Conservation (phyloP, 2,888 invertebrate genomes). For the Agrotis exclamationis region DNA sequence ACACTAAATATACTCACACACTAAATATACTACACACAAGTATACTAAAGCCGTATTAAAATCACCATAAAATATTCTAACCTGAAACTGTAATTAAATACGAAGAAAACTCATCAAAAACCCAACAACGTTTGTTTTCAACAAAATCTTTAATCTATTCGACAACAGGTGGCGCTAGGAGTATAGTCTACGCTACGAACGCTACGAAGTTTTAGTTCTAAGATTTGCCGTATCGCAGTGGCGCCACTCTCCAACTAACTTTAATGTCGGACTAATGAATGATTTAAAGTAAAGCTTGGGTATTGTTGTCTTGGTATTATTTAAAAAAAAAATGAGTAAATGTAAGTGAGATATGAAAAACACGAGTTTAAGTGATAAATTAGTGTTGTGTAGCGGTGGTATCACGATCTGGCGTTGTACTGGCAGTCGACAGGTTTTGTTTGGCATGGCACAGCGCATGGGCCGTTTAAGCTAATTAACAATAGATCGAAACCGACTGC, state of each 20-base stretch:
- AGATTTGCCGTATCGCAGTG: conserved; percentile 66
- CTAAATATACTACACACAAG: too few species aligned
- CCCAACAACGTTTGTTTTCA: conserved; percentile 3
- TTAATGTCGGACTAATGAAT: neutral
- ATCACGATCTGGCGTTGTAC: conserved; percentile 54
- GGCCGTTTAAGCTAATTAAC: conserved; percentile 91
- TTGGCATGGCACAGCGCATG: conserved; percentile 82
- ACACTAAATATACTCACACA: too few species aligned
- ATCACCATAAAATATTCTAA: neutral
- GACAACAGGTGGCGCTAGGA: conserved; percentile 84
- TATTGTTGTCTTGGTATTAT: neutral
- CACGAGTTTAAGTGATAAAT: conserved; percentile 19
- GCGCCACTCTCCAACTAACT: conserved; percentile 68
- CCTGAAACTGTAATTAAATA: neutral
- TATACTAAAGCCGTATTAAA: neutral
- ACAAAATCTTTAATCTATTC: conserved; percentile 77
- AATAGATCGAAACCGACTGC: conserved; percentile 90
- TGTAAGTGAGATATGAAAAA: conserved; percentile 10
- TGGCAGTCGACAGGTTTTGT: conserved; percentile 69
- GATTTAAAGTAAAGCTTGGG: neutral
- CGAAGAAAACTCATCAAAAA: neutral
- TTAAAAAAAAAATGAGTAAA: neutral
- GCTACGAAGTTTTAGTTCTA: conserved; percentile 71
- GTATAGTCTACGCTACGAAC: conserved; percentile 58
- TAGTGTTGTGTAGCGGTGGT: conserved; percentile 55